A percentile compares a stretch with the other conserved stretches of the same genome.
These are phyloP conservation scores for Eucidaris tribuloides DNA, from an alignment of 35 echinoderm and acorn worm species.

Conservation along the genomic window DNA sequence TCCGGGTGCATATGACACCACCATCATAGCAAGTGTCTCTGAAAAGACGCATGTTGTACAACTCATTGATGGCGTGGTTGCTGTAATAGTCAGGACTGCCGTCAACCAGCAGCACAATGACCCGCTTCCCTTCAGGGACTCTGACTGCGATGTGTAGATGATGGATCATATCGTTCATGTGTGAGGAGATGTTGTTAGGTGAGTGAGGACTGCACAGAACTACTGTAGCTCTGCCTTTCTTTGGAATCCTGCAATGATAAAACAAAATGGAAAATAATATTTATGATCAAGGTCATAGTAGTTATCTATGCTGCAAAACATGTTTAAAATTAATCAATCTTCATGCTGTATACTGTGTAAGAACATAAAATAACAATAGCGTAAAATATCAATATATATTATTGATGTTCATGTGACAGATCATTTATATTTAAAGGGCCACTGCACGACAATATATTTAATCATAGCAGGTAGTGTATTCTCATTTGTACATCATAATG, in stretches of 20 bases:
- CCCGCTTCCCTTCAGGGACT: background rate
- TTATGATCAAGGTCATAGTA: too few species aligned
- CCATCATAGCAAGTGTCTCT: constrained; percentile 3
- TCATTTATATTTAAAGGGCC: too few species aligned
- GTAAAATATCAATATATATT: too few species aligned
- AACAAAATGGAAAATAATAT: background rate
- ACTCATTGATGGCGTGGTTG: constrained; percentile 34
- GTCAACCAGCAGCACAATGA: constrained; percentile 10
- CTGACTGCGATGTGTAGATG: background rate
- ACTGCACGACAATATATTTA: too few species aligned
- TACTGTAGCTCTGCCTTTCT: background rate
- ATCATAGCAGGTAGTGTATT: too few species aligned
- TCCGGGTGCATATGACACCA: constrained; percentile 23
- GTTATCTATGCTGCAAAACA: too few species aligned
- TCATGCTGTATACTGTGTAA: too few species aligned
- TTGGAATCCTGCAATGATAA: background rate
- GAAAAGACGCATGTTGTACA: constrained; percentile 37
- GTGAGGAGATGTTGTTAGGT: background rate
- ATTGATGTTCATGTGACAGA: too few species aligned
- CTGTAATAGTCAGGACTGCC: constrained; percentile 39
- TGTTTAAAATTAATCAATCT: too few species aligned
- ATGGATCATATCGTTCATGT: background rate
- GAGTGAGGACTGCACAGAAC: background rate
- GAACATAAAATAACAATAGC: too few species aligned
- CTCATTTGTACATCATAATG: too few species aligned